Percentiles rank a stretch among this genome's conserved stretches.
phyloP scores from a whole-genome alignment of 1,140 invertebrate species.

The Drosophila tani region DNA sequence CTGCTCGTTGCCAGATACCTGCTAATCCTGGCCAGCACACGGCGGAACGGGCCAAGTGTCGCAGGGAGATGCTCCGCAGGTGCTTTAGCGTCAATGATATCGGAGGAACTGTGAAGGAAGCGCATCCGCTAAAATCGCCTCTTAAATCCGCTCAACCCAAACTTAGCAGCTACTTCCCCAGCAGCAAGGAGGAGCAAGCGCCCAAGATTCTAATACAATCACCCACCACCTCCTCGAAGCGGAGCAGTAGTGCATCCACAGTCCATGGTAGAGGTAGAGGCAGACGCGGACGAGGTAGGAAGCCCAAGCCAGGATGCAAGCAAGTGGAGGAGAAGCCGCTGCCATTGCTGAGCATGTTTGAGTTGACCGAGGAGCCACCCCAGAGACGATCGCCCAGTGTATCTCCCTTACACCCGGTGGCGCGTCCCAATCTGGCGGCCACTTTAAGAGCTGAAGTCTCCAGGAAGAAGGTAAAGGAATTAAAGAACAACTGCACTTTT shows the following conservation, averaged over 20 bases:
- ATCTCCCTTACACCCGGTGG: slow-evolving; percentile 78
- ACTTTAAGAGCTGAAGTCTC: slow-evolving; percentile 77
- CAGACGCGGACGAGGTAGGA: slow-evolving; percentile 26
- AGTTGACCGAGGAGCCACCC: slow-evolving; percentile 26
- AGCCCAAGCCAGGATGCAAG: slow-evolving; percentile 16
- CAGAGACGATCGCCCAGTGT: slow-evolving; percentile 42
- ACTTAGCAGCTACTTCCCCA: slow-evolving; percentile 52
- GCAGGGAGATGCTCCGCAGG: slow-evolving; percentile 67
- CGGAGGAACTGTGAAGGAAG: neutral
- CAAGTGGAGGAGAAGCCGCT: slow-evolving; percentile 17
- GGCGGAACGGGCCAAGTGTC: slow-evolving; percentile 60
- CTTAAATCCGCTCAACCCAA: slow-evolving; percentile 9
- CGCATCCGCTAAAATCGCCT: neutral
- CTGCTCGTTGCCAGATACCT: slow-evolving; percentile 11
- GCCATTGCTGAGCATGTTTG: slow-evolving; percentile 43
- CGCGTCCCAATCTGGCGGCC: slow-evolving; percentile 81
- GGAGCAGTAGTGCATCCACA: slow-evolving; percentile 55
- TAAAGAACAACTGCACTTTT: slow-evolving; percentile 78
- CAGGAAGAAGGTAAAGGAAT: slow-evolving; percentile 74
- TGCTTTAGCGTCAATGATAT: slow-evolving; percentile 74
- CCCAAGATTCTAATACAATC: slow-evolving; percentile 66
- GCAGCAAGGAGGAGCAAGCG: slow-evolving; percentile 31
- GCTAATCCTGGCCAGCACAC: slow-evolving; percentile 47
- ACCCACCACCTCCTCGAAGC: slow-evolving; percentile 59
- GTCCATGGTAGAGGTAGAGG: slow-evolving; percentile 23